These are phyloP conservation scores for Atta colombica DNA, from an alignment of 1,140 invertebrate species.

Conservation along the genomic window DNA sequence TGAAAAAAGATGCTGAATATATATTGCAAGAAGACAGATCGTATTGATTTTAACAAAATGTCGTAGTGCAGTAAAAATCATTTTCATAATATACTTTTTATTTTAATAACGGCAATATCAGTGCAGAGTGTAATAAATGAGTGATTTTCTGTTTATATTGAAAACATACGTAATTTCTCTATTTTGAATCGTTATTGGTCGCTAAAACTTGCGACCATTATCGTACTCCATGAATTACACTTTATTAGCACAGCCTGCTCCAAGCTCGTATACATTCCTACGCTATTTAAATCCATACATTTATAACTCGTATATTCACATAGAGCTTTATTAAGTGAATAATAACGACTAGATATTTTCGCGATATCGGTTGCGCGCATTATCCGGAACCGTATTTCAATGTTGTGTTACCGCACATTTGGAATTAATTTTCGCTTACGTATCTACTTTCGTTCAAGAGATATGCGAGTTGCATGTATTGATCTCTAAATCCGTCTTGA, in stretches of 20 bases:
- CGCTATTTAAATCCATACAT: conserved; percentile 43
- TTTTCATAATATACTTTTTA: conserved; percentile 18
- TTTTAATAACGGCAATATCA: conserved; percentile 2
- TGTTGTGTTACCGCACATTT: conserved; percentile 19
- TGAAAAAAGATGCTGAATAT: not conserved
- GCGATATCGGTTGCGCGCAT: conserved; percentile 30
- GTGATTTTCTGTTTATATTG: not conserved
- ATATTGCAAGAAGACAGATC: not conserved
- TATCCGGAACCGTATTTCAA: conserved; percentile 29
- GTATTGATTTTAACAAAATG: not conserved
- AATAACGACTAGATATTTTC: conserved; percentile 42
- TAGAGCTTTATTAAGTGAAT: conserved; percentile 51
- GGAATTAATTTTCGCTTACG: conserved; percentile 41
- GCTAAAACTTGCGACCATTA: conserved; percentile 32
- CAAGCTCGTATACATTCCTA: conserved; percentile 21
- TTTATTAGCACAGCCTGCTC: conserved; percentile 33
- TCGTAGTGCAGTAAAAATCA: conserved; percentile 19
- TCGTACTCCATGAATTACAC: conserved; percentile 35
- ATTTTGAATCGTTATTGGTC: conserved; percentile 48
- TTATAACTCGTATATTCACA: not conserved
- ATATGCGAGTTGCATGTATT: conserved; percentile 18
- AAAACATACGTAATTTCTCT: conserved; percentile 12
- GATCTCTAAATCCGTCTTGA: conserved; percentile 56
- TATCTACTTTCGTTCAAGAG: conserved; percentile 18
- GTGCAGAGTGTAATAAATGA: conserved; percentile 8